Evolutionary conservation across 2,888 invertebrate species (phyloP).

Genomic region (Koerneria pararmatus): DNA sequence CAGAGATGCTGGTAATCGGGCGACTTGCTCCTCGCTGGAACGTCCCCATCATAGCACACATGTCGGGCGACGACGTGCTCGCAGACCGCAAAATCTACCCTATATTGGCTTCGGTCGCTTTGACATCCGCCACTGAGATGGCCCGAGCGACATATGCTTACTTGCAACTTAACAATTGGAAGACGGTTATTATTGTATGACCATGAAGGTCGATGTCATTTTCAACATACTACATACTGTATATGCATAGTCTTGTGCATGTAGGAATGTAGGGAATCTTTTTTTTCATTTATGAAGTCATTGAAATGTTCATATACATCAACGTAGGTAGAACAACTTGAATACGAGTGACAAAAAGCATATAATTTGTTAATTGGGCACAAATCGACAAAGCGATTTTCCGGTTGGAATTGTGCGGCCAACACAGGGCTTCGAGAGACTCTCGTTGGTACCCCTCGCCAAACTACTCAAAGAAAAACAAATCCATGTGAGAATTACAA

Average conservation of each 20-base stretch:
- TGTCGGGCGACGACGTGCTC: slow-evolving; percentile 57
- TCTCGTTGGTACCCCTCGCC: slow-evolving; percentile 48
- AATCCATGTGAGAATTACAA: slow-evolving; percentile 15
- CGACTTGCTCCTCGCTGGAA: slow-evolving; percentile 56
- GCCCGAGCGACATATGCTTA: slow-evolving; percentile 53
- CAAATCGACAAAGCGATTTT: no score
- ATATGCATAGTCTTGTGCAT: no score
- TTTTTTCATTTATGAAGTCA: no score
- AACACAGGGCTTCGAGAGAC: slow-evolving; percentile 41
- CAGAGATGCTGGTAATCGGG: slow-evolving; percentile 58
- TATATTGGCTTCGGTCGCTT: slow-evolving; percentile 56
- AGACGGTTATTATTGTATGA: slow-evolving; percentile 38
- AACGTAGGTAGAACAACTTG: no score
- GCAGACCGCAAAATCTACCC: slow-evolving; percentile 51
- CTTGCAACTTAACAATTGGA: slow-evolving; percentile 54
- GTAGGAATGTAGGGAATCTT: no score
- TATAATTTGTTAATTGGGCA: no score
- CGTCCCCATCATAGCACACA: slow-evolving; percentile 57
- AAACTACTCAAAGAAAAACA: slow-evolving; percentile 44
- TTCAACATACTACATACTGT: no score
- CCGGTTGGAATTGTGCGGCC: slow-evolving; percentile 53
- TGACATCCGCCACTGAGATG: slow-evolving; percentile 58
- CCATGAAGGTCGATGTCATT: no score
- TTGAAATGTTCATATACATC: no score
- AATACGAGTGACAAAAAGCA: no score